Evolutionary conservation across 2,888 invertebrate species (phyloP), one percentile per base, ranked within the genome.

Genomic region (Conchocele bisecta): DNA sequence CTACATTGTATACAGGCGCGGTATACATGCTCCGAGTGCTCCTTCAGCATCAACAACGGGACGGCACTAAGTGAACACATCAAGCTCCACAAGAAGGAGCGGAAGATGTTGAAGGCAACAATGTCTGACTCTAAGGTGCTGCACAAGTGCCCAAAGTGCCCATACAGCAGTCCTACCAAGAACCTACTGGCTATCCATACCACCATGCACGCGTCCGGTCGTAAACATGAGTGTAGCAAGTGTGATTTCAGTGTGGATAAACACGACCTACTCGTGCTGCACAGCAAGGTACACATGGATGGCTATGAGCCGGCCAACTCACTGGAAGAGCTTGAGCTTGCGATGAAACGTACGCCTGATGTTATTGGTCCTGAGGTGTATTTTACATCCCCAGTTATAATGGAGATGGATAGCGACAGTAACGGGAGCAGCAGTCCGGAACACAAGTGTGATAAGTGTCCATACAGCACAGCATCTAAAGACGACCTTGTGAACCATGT

Each of bases 361-460:
- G 68, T 73, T 28, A 75, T 79, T 37, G 75, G 74, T 33, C 78
- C 83, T 20, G 77, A 79, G 51, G 48, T 83, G 22, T 82, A 81
- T 63, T 75, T 81, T 51, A 81, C 61, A 31, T 74, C 70, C 1
- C 56, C 72, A 42, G 71, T 48, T 28, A 11, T 46, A 3, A 60
- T 58, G 26, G 81, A 81, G 11, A 56, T 64, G n/a, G 82, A 82
- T 24, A 69, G 69, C 46, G 79, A 74, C 20, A 71, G 59, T 26
- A 75, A 67, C 24, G 73, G 75, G 13, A 69, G 64, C 5, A 66
- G 56, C 31, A 64, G 74, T 35, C 57, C 65, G 41, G 82, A 86
- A 31, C 73, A 81, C 33, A 86, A 83, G 37, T 88, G 88, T 72
- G 84, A 86, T n/a, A 75, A 85, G 20, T 88, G 88, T 73, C 88